A percentile compares a stretch with the other conserved stretches of the same genome.
Evolutionary conservation across 2,888 invertebrate species (phyloP).

Genomic region (Icerya purchasi): DNA sequence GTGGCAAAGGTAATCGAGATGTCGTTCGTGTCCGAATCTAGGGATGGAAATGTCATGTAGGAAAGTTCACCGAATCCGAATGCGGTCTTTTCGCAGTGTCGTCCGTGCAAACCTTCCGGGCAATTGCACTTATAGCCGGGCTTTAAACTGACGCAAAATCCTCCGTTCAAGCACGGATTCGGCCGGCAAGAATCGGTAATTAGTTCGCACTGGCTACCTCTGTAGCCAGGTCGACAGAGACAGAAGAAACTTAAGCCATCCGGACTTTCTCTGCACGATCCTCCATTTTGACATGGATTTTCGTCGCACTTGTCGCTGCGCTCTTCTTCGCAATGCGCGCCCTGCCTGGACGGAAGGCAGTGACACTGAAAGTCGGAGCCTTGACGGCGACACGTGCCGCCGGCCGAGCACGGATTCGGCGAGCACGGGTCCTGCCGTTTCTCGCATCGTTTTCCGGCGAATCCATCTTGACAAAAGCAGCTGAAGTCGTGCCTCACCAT

Average conservation of each 20-base stretch:
- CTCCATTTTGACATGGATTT: constrained; percentile 76
- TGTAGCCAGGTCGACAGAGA: constrained; percentile 71
- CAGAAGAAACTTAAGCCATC: constrained; percentile 80
- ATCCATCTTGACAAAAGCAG: constrained; percentile 66
- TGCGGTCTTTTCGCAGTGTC: constrained; percentile 75
- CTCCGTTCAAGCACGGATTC: constrained; percentile 79
- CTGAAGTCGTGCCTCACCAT: constrained; percentile 50
- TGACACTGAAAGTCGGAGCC: constrained; percentile 65
- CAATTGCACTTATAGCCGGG: constrained; percentile 52
- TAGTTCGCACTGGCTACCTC: constrained; percentile 76
- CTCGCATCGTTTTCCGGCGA: constrained; percentile 60
- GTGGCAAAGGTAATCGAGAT: constrained; percentile 80
- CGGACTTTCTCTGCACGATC: constrained; percentile 70
- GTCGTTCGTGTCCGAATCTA: constrained; percentile 75
- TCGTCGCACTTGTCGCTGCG: constrained; percentile 63
- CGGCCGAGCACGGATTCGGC: constrained; percentile 68
- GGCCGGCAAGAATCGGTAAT: constrained; percentile 74
- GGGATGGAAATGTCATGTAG: constrained; percentile 65
- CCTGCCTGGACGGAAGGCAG: constrained; percentile 57
- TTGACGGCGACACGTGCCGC: constrained; percentile 63
- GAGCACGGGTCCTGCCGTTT: constrained; percentile 75
- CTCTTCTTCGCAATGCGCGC: constrained; percentile 63
- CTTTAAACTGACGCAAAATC: constrained; percentile 67
- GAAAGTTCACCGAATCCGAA: constrained; percentile 76
- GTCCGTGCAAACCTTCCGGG: constrained; percentile 66